Base-by-base conservation (phyloP, 2,113 vertebrate genomes). In the Parus major region DNA sequence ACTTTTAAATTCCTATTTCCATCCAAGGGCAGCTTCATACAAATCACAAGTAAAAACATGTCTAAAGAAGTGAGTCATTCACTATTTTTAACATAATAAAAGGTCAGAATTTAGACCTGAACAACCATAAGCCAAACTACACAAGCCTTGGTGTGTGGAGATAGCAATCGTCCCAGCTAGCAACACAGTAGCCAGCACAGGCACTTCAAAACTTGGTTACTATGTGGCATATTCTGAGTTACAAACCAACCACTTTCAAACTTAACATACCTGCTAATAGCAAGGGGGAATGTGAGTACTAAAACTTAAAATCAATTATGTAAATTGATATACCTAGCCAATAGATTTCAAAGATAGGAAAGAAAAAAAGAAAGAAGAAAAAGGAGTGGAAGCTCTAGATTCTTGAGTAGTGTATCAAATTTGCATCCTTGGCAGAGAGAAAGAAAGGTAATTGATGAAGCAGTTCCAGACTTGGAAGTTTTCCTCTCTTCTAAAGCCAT, bases 1-100 rank as follows among this genome's bases (percentile, higher is more conserved):
- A 83, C 57, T 92, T 95, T 57, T 20, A 68, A 94, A 92, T 65
- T 78, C 64, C 53, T 79, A 39, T 49, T 94, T 88, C 65, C 69
- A 88, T 82, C 65, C 72, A 88, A 90, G 41, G n/a, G 56, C 50
- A 88, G 86, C 72, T 78, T 88, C 83, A 50, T 21, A 88, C n/a
- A 94, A 90, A 94, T 93, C 64, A 84, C 95, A 97, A 92, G 95
- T 77, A 50, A 93, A 94, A 96, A 94, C 90, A 79, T 1, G 15
- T 65, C 76, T 88, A 39, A 84, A 92, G 69, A 44, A 84, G 52
- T 83, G 80, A 93, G 49, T 96, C 93, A 96, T 72, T 95, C 86
- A 66, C 90, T 94, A 95, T 95, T 96, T 97, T 96, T 95, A 96
- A 90, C 85, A 66, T 86, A 89, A 93, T 87, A 90, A 93, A 90